Conservation (phyloP, 2,113 vertebrate species). For the Lepus americanus region DNA sequence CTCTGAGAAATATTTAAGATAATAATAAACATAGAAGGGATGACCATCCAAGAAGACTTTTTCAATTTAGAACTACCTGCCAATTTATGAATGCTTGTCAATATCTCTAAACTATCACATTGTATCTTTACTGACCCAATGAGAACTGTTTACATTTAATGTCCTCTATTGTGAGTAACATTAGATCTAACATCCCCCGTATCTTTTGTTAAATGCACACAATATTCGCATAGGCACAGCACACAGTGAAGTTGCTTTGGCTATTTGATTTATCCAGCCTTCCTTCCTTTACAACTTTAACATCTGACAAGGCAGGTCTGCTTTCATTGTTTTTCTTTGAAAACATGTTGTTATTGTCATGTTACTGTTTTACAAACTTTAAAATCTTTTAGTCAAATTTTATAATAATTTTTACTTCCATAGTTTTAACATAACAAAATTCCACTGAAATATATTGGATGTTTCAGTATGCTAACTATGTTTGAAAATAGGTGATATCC, state of each 20-base stretch:
- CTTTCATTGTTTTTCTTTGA: background rate
- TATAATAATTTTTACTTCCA: slow-evolving; percentile 35
- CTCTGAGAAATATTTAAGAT: no score
- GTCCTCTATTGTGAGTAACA: background rate
- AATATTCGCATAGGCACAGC: background rate
- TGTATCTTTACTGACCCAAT: slow-evolving; percentile 12
- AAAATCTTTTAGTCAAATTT: background rate
- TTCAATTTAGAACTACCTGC: background rate
- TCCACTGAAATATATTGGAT: background rate
- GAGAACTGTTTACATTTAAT: background rate
- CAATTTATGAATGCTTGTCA: slow-evolving; percentile 13
- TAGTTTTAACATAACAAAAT: background rate
- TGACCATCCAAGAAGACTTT: background rate
- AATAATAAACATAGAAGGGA: no score
- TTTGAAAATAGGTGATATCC: background rate
- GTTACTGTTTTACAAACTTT: slow-evolving; percentile 4
- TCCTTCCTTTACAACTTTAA: background rate
- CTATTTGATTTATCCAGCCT: background rate
- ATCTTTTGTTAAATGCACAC: background rate
- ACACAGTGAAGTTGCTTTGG: background rate
- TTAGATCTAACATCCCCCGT: background rate
- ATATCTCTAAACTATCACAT: background rate
- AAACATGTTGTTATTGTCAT: background rate
- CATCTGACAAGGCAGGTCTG: background rate
- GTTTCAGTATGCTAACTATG: background rate